Evolutionary conservation across 2,113 vertebrate species (phyloP).

Genomic region (Sarotherodon lohbergeri): DNA sequence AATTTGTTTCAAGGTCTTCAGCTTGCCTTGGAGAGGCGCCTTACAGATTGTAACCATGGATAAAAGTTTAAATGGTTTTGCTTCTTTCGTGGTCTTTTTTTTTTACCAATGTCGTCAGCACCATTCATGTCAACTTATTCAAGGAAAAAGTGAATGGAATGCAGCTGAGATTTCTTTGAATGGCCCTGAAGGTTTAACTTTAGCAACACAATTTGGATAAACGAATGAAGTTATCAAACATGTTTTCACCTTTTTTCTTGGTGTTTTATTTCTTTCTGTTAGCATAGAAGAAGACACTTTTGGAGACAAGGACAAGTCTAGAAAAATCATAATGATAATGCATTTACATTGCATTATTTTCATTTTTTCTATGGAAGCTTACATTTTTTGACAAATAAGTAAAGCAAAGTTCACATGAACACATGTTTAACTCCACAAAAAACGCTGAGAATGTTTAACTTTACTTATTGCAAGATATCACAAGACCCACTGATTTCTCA

Average conservation of each 20-base stretch:
- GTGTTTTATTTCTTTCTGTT: neutral
- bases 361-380: neutral
- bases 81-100: neutral
- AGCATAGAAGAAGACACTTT: neutral
- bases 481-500: neutral
- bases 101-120: neutral
- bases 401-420: neutral
- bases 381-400: accelerated
- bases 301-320: neutral
- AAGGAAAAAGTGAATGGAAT: conserved; percentile 8
- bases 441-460: neutral
- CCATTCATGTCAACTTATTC: neutral
- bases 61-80: neutral
- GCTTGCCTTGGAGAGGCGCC: neutral
- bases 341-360: neutral
- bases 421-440: neutral
- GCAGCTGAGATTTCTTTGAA: neutral
- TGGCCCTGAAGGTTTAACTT: conserved; percentile 10
- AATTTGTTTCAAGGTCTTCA: neutral
- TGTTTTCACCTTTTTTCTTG: neutral
- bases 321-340: neutral
- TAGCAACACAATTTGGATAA: neutral
- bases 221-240: neutral
- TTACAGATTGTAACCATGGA: neutral
- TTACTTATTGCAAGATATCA: neutral